Evolutionary conservation across 1,140 invertebrate genomes (phyloP), one percentile per base, ranked within the genome.

Genomic region (Platyscapa corneri): DNA sequence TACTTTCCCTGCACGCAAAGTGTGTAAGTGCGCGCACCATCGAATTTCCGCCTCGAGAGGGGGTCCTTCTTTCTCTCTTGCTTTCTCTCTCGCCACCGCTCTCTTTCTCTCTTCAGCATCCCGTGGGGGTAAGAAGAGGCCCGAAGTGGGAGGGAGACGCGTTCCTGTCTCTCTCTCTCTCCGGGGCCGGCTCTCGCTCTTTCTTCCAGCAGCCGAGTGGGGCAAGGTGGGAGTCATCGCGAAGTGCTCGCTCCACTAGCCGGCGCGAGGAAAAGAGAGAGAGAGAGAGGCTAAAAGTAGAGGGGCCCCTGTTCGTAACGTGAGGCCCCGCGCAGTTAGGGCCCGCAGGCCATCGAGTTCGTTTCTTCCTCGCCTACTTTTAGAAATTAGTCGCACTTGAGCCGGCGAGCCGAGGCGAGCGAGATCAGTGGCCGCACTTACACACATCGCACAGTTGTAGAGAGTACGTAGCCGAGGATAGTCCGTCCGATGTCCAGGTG

Each of bases 301-400:
- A 90, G 91, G 91, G 90, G 91, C 86, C 88, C 79, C 83, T 86
- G 85, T 88, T 88, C 27, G 39, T 23, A 49, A 84, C 76, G 87
- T 89, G 89, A 91, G 91, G 90, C 91, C 91, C 91, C 89, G 89
- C 89, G 88, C 91, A 92, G 92, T 92, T 91, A 92, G 91, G 92
- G 90, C 91, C 91, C 88, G 90, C 89, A 91, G 90, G 91, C 89
- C 91, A 92, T 90, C 89, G 90, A 91, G 92, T 90, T 90, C 90
- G 89, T 89, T 91, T 89, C 91, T 91, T 89, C 87, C 75, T 91
- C 87, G 89, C 88, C 89, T 91, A 90, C 90, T 91, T 91, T 90
- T 90, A 90, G 89, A 90, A 90, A 91, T 92, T 90, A 91, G 90
- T 91, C 88, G 87, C 87, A 89, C 89, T 89, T 89, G 80, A 87